Evolutionary conservation across 2,797 vertebrate genomes (phyloP).

Genomic region (Melopsittacus undulatus): DNA sequence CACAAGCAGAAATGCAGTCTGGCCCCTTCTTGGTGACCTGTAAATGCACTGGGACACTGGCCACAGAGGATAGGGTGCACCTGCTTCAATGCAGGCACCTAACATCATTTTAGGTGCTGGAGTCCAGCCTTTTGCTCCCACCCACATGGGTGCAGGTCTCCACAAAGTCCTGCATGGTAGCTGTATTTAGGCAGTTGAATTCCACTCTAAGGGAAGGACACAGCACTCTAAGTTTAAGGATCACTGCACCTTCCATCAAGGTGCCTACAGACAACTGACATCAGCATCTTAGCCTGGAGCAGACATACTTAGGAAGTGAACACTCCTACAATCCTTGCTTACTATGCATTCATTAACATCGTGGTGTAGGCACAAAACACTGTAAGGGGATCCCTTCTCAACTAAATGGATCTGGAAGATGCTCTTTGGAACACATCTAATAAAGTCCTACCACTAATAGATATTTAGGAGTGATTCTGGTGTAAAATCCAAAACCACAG

Average conservation of each 20-base stretch:
- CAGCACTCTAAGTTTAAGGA: background rate
- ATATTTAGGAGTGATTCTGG: background rate
- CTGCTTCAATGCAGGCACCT: background rate
- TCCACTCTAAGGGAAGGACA: background rate
- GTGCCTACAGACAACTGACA: accelerated
- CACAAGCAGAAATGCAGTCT: background rate
- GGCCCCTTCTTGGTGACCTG: background rate
- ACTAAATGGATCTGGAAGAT: background rate
- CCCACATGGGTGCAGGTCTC: background rate
- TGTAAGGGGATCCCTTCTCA: background rate
- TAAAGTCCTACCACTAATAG: background rate
- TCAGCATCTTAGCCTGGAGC: background rate
- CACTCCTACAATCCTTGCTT: background rate
- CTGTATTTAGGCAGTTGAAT: background rate
- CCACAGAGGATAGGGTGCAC: background rate
- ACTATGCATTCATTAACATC: background rate
- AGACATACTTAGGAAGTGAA: background rate
- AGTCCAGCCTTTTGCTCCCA: background rate
- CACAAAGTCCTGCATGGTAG: accelerated
- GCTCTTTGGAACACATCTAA: background rate
- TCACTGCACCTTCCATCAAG: background rate
- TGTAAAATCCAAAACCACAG: background rate
- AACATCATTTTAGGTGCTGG: background rate
- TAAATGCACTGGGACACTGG: background rate
- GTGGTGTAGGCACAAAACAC: background rate